Conservation (phyloP, 2,888 invertebrate genomes). For the Hyalella azteca region DNA sequence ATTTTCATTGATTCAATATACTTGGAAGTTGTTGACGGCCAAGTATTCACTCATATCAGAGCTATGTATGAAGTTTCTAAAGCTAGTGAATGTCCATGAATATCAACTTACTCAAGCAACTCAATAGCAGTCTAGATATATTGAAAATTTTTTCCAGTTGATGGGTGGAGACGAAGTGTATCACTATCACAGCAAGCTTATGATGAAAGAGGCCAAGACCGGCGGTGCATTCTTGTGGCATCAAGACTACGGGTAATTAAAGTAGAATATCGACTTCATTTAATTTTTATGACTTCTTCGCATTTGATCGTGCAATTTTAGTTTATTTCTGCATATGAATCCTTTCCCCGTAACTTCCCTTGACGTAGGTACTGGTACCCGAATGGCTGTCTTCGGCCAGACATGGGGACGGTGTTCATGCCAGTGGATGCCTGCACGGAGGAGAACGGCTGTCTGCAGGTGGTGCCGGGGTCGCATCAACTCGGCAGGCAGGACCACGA, state of each 20-base stretch:
- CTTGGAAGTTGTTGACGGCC: no score
- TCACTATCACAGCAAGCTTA: conserved; percentile 52
- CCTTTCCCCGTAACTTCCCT: no score
- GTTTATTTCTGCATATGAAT: no score
- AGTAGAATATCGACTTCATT: no score
- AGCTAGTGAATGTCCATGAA: neutral
- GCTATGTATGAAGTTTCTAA: neutral
- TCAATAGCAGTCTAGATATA: neutral
- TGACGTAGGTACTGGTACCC: conserved; percentile 52
- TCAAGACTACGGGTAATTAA: conserved; percentile 56
- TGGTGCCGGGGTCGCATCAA: conserved; percentile 45
- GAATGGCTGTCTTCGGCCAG: conserved; percentile 50
- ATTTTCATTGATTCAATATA: no score
- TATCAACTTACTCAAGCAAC: neutral
- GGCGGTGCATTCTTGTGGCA: conserved; percentile 53
- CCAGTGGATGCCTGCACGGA: conserved; percentile 46
- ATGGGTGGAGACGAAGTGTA: conserved; percentile 55
- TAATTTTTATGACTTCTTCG: no score
- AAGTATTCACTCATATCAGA: no score
- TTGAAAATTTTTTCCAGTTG: conserved; percentile 34
- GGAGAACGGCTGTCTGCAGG: conserved; percentile 52
- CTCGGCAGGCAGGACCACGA: conserved; percentile 47
- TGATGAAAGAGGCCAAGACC: conserved; percentile 49
- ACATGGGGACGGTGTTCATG: conserved; percentile 52
- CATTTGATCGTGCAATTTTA: no score